Percentiles rank a stretch among this genome's conserved stretches.
phyloP scores from a whole-genome alignment of 1,140 invertebrate species.

The Caenorhabditis inopinata region DNA sequence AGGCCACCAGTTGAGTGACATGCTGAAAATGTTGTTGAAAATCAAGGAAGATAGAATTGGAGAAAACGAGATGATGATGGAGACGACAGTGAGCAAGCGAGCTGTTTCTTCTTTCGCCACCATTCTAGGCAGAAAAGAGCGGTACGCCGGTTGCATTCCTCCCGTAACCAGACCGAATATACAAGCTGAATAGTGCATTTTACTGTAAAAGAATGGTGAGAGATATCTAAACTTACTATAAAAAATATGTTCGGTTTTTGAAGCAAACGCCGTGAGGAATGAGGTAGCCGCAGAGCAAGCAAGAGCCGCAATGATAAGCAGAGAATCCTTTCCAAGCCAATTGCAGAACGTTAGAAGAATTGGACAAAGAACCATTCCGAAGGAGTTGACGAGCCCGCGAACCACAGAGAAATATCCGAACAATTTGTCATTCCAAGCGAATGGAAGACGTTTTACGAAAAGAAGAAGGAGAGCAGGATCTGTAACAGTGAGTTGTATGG shows the following conservation, averaged over 20 bases:
- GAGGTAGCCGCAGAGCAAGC: constrained; percentile 14
- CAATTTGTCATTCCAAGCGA: constrained; percentile 46
- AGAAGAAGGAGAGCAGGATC: constrained; percentile 43
- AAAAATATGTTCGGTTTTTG: constrained; percentile 34
- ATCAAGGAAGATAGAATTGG: constrained; percentile 46
- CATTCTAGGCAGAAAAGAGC: constrained; percentile 50
- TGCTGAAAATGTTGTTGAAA: constrained; percentile 48
- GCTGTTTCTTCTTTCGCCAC: constrained; percentile 51
- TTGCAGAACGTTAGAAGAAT: not conserved
- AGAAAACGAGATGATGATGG: constrained; percentile 43
- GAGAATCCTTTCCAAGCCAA: constrained; percentile 37
- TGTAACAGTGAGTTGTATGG: not conserved
- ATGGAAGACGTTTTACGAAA: constrained; percentile 44
- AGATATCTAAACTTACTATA: not conserved
- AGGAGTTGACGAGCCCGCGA: not conserved
- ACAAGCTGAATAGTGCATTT: constrained; percentile 21
- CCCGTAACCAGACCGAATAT: constrained; percentile 32
- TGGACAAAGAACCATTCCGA: constrained; percentile 28
- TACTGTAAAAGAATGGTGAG: not conserved
- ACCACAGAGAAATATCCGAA: constrained; percentile 34
- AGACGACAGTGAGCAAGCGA: constrained; percentile 41
- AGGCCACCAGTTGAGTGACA: constrained; percentile 41
- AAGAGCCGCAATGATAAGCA: constrained; percentile 42
- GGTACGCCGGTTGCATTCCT: constrained; percentile 43
- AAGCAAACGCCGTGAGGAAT: constrained; percentile 42